Evolutionary conservation across 1,140 invertebrate species (phyloP).

Genomic region (Melipona quadrifasciata): DNA sequence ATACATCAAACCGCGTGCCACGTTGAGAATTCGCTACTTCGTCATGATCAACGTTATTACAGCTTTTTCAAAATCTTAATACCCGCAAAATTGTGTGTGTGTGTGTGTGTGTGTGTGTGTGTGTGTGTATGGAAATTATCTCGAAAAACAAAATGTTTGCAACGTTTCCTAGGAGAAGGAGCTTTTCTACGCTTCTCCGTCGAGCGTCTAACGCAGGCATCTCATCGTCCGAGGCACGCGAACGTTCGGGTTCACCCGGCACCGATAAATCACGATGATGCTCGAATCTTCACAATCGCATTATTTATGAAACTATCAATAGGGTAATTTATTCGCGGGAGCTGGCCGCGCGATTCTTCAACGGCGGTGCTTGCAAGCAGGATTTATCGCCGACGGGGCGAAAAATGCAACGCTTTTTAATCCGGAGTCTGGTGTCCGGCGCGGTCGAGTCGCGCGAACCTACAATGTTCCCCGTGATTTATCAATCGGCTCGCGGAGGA

Average conservation of each 20-base stretch:
- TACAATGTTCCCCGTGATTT: conserved; percentile 51
- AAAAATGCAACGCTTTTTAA: conserved; percentile 45
- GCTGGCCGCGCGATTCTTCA: conserved; percentile 34
- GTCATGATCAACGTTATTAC: not conserved
- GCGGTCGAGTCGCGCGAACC: conserved; percentile 35
- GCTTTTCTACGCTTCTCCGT: not conserved
- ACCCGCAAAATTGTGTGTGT: too few species aligned
- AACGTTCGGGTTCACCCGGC: not conserved
- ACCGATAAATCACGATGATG: conserved; percentile 23
- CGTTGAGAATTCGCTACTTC: not conserved
- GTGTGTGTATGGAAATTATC: too few species aligned
- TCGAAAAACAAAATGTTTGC: not conserved
- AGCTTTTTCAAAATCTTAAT: not conserved
- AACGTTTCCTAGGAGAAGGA: not conserved
- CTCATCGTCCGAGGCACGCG: conserved; percentile 5
- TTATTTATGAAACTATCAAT: conserved; percentile 51
- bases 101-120: too few species aligned
- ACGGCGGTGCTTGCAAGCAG: not conserved
- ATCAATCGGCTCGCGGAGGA: conserved; percentile 40
- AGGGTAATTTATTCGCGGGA: conserved; percentile 44
- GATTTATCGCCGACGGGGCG: conserved; percentile 35
- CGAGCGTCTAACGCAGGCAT: not conserved
- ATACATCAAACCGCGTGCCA: not conserved
- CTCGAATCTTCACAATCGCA: conserved; percentile 21
- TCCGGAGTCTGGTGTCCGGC: conserved; percentile 20